Evolutionary conservation across 2,888 invertebrate species (phyloP).

Genomic region (Epinotia ramella): DNA sequence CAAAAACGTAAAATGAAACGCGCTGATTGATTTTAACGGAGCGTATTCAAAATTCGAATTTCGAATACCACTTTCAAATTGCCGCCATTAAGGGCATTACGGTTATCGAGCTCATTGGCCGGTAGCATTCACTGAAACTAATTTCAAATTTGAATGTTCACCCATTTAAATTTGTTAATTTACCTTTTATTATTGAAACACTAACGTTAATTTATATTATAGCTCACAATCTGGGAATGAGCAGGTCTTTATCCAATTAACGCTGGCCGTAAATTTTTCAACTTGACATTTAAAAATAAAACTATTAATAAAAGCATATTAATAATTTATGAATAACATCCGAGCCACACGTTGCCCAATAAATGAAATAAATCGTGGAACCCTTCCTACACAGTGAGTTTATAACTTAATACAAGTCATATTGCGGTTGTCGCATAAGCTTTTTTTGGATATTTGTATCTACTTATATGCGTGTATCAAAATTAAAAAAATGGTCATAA

Average conservation of each 20-base stretch:
- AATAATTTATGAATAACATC: constrained; percentile 43
- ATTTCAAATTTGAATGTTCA: constrained; percentile 60
- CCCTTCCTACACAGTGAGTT: constrained; percentile 10
- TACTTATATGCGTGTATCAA: neutral
- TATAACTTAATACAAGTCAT: neutral
- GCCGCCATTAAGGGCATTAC: constrained; percentile 77
- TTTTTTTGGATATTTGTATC: neutral
- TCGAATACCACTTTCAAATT: constrained; percentile 79
- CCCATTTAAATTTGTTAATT: constrained; percentile 50
- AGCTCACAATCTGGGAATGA: constrained; percentile 32
- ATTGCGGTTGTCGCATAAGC: neutral
- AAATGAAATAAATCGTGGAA: constrained; percentile 47
- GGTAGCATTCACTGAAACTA: constrained; percentile 76
- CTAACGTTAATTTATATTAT: constrained; percentile 39
- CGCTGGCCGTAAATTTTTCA: constrained; percentile 45
- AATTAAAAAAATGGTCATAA: neutral
- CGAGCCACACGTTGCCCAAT: constrained; percentile 47
- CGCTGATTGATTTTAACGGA: constrained; percentile 75
- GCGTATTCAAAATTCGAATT: constrained; percentile 69
- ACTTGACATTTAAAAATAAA: constrained; percentile 47
- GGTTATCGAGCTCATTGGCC: constrained; percentile 80
- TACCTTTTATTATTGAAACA: constrained; percentile 42
- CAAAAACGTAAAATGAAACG: constrained; percentile 76
- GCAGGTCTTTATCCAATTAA: constrained; percentile 45
- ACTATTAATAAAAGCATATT: constrained; percentile 47